Evolutionary conservation across 1,140 invertebrate genomes (phyloP), one percentile per base, ranked within the genome.

Genomic region (Chironomus tepperi): DNA sequence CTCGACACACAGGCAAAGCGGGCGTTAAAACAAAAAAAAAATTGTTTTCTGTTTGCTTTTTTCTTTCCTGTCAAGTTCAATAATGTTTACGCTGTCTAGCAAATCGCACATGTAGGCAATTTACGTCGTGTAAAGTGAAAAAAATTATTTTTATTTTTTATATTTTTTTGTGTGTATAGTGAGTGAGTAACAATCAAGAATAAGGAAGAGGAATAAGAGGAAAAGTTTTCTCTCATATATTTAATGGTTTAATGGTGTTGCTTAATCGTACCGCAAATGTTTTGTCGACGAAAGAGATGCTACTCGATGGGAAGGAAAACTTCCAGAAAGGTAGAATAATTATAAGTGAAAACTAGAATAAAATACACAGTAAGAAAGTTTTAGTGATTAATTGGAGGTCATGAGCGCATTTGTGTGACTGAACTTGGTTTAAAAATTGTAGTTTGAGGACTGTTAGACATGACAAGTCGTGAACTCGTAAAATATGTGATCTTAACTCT

Each of bases 41-140:
- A n/a, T 10, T 57, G 47, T 15, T 57, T 57, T 12, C 47, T 57
- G 8, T 47, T 47, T 10, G 15, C 8, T 1, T 57, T 57, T 57
- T 57, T 57, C n/a, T 57, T 57, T 34, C 24, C 24, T 5, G 9
- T 57, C 47, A 57, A 57, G 47, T 57, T 57, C 47, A 57, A 57
- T 57, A 57, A 57, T 57, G 47, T 57, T 57, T 57, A 57, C n/a
- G 47, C 12, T 57, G 47, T 57, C 12, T 57, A 57, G 47, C 47
- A 15, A 57, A n/a, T 57, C 12, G n/a, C n/a, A 57, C 47, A 15
- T 57, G n/a, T n/a, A 34, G 43, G n/a, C 47, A 12, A n/a, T 57
- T 5, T 57, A 15, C 47, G 43, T 15, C 15, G 43, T 47, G 43
- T 47, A 8, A 47, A 47, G 15, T 47, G 15, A 47, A 47, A 47